Conservation (phyloP, 1,140 invertebrate species). For the Pachyrhynchus sulphureomaculatus region DNA sequence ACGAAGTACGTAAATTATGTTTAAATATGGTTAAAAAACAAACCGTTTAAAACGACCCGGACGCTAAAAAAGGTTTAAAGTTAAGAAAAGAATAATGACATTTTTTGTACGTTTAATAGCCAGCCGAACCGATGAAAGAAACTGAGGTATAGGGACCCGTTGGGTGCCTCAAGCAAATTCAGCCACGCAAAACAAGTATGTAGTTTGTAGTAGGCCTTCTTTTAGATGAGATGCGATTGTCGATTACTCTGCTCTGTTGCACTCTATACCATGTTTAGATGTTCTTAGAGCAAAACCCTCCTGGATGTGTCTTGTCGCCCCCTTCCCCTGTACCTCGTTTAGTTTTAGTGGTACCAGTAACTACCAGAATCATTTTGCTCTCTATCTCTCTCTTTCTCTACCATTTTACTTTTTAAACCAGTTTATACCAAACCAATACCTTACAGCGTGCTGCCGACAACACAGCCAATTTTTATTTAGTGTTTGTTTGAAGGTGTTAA, state of each 20-base stretch:
- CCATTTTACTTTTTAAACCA: constrained; percentile 20
- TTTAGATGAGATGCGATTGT: constrained; percentile 48
- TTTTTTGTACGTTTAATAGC: constrained; percentile 59
- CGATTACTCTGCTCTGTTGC: constrained; percentile 45
- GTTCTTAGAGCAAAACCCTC: constrained; percentile 43
- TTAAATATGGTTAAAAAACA: not conserved
- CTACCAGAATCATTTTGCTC: not conserved
- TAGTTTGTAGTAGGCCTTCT: constrained; percentile 54
- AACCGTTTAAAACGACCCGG: not conserved
- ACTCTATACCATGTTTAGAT: constrained; percentile 48
- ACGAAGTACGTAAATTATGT: not conserved
- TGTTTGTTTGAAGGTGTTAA: constrained; percentile 4
- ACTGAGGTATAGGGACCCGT: constrained; percentile 61
- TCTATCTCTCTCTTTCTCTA: constrained; percentile 10
- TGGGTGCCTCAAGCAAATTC: constrained; percentile 52
- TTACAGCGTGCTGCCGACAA: constrained; percentile 32
- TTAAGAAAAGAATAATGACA: constrained; percentile 20
- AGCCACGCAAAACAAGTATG: constrained; percentile 67
- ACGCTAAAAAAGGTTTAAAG: not conserved
- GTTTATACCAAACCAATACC: constrained; percentile 14
- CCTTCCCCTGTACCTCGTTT: constrained; percentile 38
- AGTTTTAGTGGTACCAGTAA: constrained; percentile 25
- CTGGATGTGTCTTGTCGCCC: constrained; percentile 42
- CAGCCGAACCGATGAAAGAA: constrained; percentile 72
- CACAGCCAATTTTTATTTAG: constrained; percentile 32